Conservation (phyloP, 2,797 vertebrate species). For the Sebastes taczanowskii region DNA sequence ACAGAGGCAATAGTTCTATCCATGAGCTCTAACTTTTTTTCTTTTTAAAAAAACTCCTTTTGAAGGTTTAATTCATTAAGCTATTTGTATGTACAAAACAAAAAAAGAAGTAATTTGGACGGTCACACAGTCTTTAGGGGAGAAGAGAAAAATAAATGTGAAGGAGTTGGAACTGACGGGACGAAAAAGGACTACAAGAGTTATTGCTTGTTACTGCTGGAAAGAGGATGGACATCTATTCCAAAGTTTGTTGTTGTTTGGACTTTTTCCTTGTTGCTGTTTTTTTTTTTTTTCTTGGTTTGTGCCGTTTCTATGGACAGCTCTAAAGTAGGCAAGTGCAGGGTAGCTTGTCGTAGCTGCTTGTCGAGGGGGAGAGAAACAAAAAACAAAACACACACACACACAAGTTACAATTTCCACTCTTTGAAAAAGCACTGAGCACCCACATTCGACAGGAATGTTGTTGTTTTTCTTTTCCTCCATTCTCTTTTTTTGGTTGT, state of each 20-base stretch:
- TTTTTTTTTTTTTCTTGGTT: slow-evolving; percentile 32
- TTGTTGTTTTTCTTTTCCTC: slow-evolving; percentile 12
- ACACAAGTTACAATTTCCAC: slow-evolving; percentile 55
- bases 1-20: slow-evolving; percentile 80
- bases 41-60: slow-evolving; percentile 43
- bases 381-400: slow-evolving; percentile 37
- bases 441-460: slow-evolving; percentile 68
- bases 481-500: not conserved
- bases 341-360: slow-evolving; percentile 79
- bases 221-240: slow-evolving; percentile 67
- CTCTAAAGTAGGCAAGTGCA: slow-evolving; percentile 77
- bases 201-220: slow-evolving; percentile 88
- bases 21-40: slow-evolving; percentile 68
- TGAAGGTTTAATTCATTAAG: slow-evolving; percentile 77
- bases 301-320: slow-evolving; percentile 72
- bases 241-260: slow-evolving; percentile 54
- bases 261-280: slow-evolving; percentile 53
- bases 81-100: slow-evolving; percentile 82
- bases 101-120: slow-evolving; percentile 68
- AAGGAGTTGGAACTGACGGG: slow-evolving; percentile 47
- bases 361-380: slow-evolving; percentile 53
- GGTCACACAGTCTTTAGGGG: slow-evolving; percentile 60
- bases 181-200: slow-evolving; percentile 59
- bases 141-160: not conserved
- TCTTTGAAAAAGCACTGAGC: slow-evolving; percentile 61